Base-by-base conservation (phyloP, 2,113 vertebrate species). In the Lophotis ruficrista region DNA sequence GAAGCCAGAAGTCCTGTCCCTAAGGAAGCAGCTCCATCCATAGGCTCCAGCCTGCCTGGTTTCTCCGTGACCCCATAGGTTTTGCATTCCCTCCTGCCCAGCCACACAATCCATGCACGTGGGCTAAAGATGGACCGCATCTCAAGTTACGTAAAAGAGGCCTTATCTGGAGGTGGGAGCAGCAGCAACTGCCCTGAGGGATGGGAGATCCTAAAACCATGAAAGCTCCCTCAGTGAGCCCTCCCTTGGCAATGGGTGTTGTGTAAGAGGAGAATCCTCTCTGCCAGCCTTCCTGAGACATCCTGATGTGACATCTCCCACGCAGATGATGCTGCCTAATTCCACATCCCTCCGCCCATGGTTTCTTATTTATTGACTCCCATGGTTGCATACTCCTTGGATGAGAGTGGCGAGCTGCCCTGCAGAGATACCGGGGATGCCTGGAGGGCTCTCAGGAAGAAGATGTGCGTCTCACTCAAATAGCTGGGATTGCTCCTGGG, bases 361-460 rank as follows among this genome's bases (percentile, higher is more conserved):
- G 14, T 71, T 94, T 83, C 43, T 72, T 73, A 48, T 57, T 83
- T 75, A 23, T 81, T 78, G 87, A 64, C 76, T 93, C 68, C 62
- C 30, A 10, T 20, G 47, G 64, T 37, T 78, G 38, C 51, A 72
- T 22, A 7, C 10, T 57, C n/a, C 76, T 83, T 51, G 43, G 24
- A 10, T 7, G 51, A 66, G 4, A 70, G n/a, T 3, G 0, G 0
- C 0, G 2, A 76, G 28, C 37, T 89, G 68, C 60, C 25, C n/a
- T 89, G 68, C 56, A 84, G 83, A 87, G 54, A 70, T 23, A 47
- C 35, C 31, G 64, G 77, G 8, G 33, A 28, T 60, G 53, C 61
- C 71, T 84, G 56, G 11, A 73, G 50, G 75, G 48, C 41, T 79
- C 57, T 90, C 51, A 71, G 45, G 65, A 73, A 58, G 56, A 65